These are phyloP conservation scores for Tubulanus polymorphus DNA, from an alignment of 2,888 invertebrate genomes.

Conservation along the genomic window DNA sequence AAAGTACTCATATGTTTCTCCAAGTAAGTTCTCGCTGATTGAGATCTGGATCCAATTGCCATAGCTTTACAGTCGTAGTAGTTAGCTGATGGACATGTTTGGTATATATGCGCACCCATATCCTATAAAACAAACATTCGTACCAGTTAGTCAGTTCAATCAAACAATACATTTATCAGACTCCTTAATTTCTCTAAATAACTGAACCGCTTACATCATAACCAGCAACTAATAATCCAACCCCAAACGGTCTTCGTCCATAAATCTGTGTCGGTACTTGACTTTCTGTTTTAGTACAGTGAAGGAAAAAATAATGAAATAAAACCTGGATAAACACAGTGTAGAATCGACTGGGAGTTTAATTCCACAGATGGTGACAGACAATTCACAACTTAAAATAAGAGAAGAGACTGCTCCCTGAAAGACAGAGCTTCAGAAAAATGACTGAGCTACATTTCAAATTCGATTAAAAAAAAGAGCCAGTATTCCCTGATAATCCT, in stretches of 20 bases:
- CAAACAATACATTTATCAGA: neutral
- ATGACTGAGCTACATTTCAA: neutral
- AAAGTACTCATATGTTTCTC: conserved; percentile 84
- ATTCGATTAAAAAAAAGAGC: no score
- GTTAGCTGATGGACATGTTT: conserved; percentile 94
- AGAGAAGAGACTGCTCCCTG: no score
- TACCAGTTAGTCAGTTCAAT: neutral
- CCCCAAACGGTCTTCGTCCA: conserved; percentile 94
- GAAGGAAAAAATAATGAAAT: conserved; percentile 27
- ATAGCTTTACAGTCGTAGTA: conserved; percentile 97
- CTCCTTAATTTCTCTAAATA: neutral
- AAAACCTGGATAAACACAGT: no score
- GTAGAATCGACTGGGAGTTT: no score
- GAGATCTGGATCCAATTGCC: conserved; percentile 97
- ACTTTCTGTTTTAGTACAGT: conserved; percentile 65
- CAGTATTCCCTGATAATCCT: no score
- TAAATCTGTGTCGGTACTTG: conserved; percentile 96
- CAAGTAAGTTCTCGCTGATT: conserved; percentile 94
- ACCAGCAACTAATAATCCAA: conserved; percentile 94
- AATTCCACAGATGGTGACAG: no score
- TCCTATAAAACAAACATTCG: conserved; percentile 34
- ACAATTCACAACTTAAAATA: no score
- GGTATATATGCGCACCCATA: conserved; percentile 88
- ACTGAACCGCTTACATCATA: conserved; percentile 73
- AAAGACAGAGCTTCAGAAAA: conserved; percentile 1